These are phyloP conservation scores for Uropsilus gracilis DNA, from an alignment of 2,113 vertebrate species.

Conservation along the genomic window DNA sequence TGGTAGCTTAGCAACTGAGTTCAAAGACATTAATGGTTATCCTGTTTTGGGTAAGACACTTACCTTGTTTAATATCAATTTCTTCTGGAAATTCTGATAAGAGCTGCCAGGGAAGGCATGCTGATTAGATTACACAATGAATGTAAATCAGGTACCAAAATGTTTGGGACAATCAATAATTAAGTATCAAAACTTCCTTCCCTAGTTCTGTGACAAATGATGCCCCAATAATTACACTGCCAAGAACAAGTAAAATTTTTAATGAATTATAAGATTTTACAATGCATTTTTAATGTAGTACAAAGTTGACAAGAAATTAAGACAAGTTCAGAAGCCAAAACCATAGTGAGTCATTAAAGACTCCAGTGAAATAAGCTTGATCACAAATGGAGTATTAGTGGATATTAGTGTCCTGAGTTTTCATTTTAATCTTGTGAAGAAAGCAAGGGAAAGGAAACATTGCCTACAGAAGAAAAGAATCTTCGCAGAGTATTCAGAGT, in stretches of 20 bases:
- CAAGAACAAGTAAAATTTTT: neutral
- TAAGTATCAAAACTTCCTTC: constrained; percentile 1
- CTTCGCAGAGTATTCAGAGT: neutral
- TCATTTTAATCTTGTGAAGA: neutral
- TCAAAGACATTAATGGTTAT: neutral
- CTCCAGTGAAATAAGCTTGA: neutral
- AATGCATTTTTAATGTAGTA: neutral
- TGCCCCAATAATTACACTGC: neutral
- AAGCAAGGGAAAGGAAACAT: neutral
- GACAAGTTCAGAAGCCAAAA: neutral
- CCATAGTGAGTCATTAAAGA: neutral
- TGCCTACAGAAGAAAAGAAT: no score
- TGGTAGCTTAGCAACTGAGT: neutral
- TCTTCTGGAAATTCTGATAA: neutral
- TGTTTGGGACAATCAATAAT: constrained; percentile 11
- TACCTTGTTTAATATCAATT: neutral
- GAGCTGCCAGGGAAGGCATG: neutral
- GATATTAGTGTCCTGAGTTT: neutral
- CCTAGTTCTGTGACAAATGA: neutral
- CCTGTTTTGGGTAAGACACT: neutral
- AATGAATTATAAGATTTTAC: neutral
- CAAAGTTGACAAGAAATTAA: neutral
- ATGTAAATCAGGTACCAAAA: neutral
- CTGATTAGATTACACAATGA: neutral
- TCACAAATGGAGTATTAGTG: neutral